Conservation (phyloP, 1,140 invertebrate genomes). For the Saccostrea glomerata region DNA sequence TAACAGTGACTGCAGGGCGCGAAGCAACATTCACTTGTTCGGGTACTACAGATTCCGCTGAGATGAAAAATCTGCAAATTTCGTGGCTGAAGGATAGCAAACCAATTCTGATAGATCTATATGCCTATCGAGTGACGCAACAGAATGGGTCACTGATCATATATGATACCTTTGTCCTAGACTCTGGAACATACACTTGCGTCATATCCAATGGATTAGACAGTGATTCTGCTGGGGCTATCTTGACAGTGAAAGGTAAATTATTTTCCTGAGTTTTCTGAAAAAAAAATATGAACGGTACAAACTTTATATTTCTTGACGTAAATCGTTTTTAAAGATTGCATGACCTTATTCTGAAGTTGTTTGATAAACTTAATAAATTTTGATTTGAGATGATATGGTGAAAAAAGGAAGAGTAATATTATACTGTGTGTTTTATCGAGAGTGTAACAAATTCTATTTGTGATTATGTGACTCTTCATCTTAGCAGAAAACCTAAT, state of each 20-base stretch:
- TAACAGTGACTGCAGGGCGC: constrained; percentile 69
- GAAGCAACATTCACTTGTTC: constrained; percentile 76
- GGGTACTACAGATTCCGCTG: constrained; percentile 72
- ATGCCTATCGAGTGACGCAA: constrained; percentile 82
- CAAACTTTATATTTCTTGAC: too few relatives aligned
- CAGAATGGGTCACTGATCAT: constrained; percentile 95
- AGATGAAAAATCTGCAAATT: constrained; percentile 68
- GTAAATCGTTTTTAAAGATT: too few relatives aligned
- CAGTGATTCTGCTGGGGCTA: constrained; percentile 89
- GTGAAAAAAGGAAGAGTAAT: too few relatives aligned
- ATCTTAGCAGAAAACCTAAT: too few relatives aligned
- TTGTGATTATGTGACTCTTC: too few relatives aligned
- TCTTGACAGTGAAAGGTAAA: constrained; percentile 92
- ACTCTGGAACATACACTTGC: constrained; percentile 97
- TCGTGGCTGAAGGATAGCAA: constrained; percentile 74
- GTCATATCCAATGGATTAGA: constrained; percentile 95
- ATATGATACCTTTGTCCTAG: constrained; percentile 94
- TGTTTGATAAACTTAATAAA: too few relatives aligned
- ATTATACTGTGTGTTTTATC: too few relatives aligned
- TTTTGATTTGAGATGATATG: too few relatives aligned
- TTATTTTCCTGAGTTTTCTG: neutral
- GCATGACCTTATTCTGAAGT: too few relatives aligned
- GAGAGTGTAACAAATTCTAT: too few relatives aligned
- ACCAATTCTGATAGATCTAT: constrained; percentile 85
- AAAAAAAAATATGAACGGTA: too few relatives aligned